Conservation (phyloP, 2,797 vertebrate genomes). For the Gymnothorax javanicus region DNA sequence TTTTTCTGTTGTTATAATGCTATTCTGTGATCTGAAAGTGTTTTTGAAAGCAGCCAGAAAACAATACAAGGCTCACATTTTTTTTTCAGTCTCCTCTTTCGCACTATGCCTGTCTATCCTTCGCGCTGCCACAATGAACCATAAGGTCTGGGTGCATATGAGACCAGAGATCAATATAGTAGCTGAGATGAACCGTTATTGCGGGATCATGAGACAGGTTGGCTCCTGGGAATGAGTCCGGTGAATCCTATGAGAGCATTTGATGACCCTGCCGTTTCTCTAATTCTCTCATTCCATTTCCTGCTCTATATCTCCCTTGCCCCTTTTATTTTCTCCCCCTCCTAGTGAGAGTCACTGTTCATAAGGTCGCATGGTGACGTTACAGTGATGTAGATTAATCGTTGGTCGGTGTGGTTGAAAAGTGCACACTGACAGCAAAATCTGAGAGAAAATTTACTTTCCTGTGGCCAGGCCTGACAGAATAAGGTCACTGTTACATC, state of each 20-base stretch:
- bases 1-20: not conserved
- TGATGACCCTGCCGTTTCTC: not conserved
- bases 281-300: not conserved
- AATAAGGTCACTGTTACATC: conserved; percentile 4
- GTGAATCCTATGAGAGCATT: not conserved
- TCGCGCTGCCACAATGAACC: not conserved
- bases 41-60: conserved; percentile 1
- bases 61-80: not conserved
- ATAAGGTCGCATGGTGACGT: not conserved
- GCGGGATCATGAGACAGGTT: not conserved
- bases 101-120: not conserved
- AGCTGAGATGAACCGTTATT: not conserved
- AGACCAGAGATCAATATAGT: not conserved
- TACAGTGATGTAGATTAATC: not conserved
- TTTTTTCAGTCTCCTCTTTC: not conserved
- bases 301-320: not conserved
- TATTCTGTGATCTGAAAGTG: not conserved
- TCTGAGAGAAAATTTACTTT: not conserved
- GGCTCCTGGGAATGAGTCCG: not conserved
- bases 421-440: not conserved
- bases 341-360: not conserved
- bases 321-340: no score
- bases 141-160: not conserved
- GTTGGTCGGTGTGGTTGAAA: not conserved
- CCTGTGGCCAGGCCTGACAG: not conserved